Conservation (phyloP, 1,140 invertebrate genomes). For the Oncopodura yosiiana region DNA sequence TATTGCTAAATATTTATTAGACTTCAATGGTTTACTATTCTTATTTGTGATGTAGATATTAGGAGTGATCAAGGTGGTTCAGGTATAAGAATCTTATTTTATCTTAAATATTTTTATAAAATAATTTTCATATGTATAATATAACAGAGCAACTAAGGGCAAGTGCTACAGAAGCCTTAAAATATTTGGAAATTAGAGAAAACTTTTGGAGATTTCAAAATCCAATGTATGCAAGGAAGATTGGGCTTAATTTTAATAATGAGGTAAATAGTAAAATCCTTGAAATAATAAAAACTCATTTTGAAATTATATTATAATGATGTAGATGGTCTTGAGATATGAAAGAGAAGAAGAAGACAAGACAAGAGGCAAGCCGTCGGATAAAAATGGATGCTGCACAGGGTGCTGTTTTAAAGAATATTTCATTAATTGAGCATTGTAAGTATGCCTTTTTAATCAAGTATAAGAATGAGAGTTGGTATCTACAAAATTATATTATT, state of each 20-base stretch:
- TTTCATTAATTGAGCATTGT: constrained; percentile 31
- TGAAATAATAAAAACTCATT: not conserved
- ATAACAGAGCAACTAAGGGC: constrained; percentile 11
- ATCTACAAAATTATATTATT: not conserved
- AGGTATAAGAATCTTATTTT: too few species aligned
- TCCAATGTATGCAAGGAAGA: constrained; percentile 33
- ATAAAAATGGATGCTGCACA: constrained; percentile 34
- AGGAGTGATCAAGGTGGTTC: constrained; percentile 22
- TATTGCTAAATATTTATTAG: too few species aligned
- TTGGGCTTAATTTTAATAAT: too few species aligned
- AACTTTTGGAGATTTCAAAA: constrained; percentile 33
- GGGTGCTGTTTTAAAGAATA: constrained; percentile 33
- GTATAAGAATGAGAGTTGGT: too few species aligned
- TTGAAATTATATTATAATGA: too few species aligned
- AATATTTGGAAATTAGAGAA: constrained; percentile 32
- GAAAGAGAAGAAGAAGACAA: constrained; percentile 28
- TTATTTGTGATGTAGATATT: constrained; percentile 16
- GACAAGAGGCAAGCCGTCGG: constrained; percentile 22
- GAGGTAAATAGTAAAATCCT: too few species aligned
- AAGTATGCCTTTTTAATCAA: not conserved
- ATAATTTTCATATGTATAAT: too few species aligned
- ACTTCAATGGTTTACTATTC: too few species aligned
- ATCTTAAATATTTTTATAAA: too few species aligned
- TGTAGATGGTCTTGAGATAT: constrained; percentile 34
- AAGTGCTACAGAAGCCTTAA: constrained; percentile 30